These are phyloP conservation scores for Siphlonurus alternatus DNA, from an alignment of 2,888 invertebrate species.

Conservation along the genomic window DNA sequence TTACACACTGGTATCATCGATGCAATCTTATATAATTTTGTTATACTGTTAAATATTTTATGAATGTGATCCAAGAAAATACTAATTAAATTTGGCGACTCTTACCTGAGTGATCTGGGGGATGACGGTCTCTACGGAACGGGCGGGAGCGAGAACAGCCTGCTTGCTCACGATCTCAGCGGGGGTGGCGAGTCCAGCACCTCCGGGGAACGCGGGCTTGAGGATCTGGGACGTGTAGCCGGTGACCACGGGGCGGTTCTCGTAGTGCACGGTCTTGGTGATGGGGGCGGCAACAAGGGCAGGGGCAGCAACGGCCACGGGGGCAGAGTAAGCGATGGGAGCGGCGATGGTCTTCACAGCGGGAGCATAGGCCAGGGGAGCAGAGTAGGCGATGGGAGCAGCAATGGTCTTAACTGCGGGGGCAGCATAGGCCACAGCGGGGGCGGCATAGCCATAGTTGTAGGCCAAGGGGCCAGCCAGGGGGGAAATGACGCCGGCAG, in stretches of 20 bases:
- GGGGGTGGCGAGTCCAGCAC: slow-evolving; percentile 19
- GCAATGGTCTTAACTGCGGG: slow-evolving; percentile 16
- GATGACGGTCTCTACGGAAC: slow-evolving; percentile 22
- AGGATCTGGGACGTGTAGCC: slow-evolving; percentile 10
- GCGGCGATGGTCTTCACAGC: slow-evolving; percentile 15
- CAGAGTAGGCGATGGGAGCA: slow-evolving; percentile 4
- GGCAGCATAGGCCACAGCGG: slow-evolving; percentile 11
- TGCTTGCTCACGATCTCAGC: slow-evolving; percentile 18
- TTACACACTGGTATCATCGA: too few species aligned
- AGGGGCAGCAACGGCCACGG: slow-evolving; percentile 6
- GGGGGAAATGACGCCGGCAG: background rate
- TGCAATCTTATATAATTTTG: too few species aligned
- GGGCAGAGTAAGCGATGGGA: slow-evolving; percentile 1
- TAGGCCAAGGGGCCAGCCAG: background rate
- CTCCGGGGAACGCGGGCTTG: slow-evolving; percentile 15
- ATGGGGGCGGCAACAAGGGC: slow-evolving; percentile 9
- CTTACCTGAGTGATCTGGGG: slow-evolving; percentile 23
- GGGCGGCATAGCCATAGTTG: slow-evolving; percentile 13
- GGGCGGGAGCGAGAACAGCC: slow-evolving; percentile 22
- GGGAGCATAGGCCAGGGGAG: slow-evolving; percentile 12
- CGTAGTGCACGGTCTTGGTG: slow-evolving; percentile 12
- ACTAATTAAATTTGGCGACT: too few species aligned
- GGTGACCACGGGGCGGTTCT: slow-evolving; percentile 12
- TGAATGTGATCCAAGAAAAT: too few species aligned
- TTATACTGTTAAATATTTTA: too few species aligned